phyloP scores from a whole-genome alignment of 2,113 vertebrate species.

The Poicephalus meyeri region DNA sequence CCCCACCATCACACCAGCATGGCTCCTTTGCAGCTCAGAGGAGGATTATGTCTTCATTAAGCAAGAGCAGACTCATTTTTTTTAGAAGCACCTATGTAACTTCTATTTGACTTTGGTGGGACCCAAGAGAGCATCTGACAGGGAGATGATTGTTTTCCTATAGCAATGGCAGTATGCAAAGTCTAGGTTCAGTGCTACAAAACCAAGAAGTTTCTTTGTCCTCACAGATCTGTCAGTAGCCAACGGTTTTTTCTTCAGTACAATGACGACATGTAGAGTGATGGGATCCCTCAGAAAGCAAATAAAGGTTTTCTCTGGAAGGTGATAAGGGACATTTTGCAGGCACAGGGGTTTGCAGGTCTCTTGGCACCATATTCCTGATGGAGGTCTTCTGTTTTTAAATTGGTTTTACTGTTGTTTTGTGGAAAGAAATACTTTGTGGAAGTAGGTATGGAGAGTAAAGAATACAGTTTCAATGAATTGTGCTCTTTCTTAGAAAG shows the following conservation, averaged over 20 bases:
- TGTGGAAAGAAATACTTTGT: neutral
- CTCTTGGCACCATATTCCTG: neutral
- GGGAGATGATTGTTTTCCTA: neutral
- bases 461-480: neutral
- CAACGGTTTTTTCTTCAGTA: neutral
- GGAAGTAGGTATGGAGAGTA: neutral
- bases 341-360: neutral
- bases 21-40: neutral
- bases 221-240: neutral
- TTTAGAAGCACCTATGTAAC: neutral
- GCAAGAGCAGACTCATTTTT: neutral
- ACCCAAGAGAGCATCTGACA: rapidly evolving
- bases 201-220: neutral
- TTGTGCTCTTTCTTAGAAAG: neutral
- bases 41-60: neutral
- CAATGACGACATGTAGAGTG: neutral
- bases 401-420: neutral
- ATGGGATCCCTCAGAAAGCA: neutral
- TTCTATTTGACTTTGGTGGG: neutral
- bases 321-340: neutral
- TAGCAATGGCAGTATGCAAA: neutral
- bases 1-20: neutral
- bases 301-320: neutral
- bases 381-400: neutral
- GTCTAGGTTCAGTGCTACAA: neutral